Percentiles rank a stretch among this genome's conserved stretches.
Conservation (phyloP, 2,113 vertebrate species). For the Laticauda laticaudata region DNA sequence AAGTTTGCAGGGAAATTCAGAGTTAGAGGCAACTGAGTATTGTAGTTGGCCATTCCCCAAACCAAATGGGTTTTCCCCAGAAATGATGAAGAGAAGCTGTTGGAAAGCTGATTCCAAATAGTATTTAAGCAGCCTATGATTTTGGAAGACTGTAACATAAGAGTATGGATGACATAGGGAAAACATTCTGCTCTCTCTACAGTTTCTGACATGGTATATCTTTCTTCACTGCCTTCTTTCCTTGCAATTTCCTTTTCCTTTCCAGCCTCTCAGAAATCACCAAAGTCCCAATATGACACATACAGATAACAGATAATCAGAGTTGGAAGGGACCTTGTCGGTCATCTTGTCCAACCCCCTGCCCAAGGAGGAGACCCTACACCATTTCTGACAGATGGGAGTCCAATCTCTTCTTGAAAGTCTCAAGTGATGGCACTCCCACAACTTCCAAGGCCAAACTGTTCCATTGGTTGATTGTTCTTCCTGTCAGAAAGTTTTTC, state of each 20-base stretch:
- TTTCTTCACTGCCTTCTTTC: not conserved
- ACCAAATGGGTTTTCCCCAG: constrained; percentile 21
- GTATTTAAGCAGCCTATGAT: not conserved
- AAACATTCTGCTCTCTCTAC: not conserved
- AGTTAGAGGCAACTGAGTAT: not conserved
- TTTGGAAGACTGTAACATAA: constrained; percentile 8
- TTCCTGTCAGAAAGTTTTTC: too few relatives aligned
- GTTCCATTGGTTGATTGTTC: too few relatives aligned
- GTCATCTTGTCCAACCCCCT: too few relatives aligned
- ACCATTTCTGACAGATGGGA: too few relatives aligned
- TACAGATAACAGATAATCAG: too few relatives aligned
- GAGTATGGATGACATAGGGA: not conserved
- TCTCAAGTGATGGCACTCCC: too few relatives aligned
- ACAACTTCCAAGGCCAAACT: too few relatives aligned
- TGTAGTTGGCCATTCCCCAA: not conserved
- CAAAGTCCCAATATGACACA: not conserved
- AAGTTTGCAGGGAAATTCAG: constrained; percentile 22
- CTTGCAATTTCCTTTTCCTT: not conserved
- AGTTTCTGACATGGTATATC: not conserved
- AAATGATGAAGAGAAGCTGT: not conserved
- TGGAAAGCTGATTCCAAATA: not conserved
- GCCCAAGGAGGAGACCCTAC: too few relatives aligned
- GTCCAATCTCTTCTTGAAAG: too few relatives aligned
- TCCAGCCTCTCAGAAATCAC: not conserved
- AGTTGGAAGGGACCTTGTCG: too few relatives aligned